Percentiles rank a stretch among this genome's conserved stretches.
These are phyloP conservation scores for Vanessa atalanta DNA, from an alignment of 1,140 invertebrate species.

Conservation along the genomic window DNA sequence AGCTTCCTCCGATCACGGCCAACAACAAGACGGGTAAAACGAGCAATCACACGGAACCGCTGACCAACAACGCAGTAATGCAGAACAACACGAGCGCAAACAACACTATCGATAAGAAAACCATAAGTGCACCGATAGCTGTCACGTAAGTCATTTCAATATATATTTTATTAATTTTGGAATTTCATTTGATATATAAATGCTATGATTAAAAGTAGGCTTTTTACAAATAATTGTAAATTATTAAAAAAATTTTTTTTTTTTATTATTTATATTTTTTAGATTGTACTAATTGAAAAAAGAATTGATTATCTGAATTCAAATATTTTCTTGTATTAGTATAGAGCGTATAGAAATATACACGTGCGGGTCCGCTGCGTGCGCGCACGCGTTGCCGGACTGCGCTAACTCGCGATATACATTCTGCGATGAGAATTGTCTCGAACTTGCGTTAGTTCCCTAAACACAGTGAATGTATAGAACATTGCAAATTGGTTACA, in stretches of 20 bases:
- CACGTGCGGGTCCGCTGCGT: conserved; percentile 43
- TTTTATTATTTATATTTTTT: no score
- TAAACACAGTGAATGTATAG: no score
- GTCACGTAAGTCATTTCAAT: conserved; percentile 65
- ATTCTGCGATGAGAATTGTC: conserved; percentile 48
- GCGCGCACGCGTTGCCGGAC: conserved; percentile 10
- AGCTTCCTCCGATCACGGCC: conserved; percentile 78
- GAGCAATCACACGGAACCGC: conserved; percentile 55
- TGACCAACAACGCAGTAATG: conserved; percentile 40
- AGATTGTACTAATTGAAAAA: no score
- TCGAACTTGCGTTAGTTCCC: conserved; percentile 41
- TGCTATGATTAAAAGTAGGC: no score
- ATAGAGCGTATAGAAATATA: conserved; percentile 68
- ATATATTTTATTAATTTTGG: background rate
- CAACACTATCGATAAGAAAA: conserved; percentile 75
- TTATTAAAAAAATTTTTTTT: no score
- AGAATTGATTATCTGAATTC: no score
- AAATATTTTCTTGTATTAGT: conserved; percentile 35
- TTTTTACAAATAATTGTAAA: no score
- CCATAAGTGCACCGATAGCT: conserved; percentile 71
- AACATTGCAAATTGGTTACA: no score
- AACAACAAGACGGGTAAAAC: conserved; percentile 73
- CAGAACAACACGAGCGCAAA: conserved; percentile 76
- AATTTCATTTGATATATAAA: no score
- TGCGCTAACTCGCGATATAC: conserved; percentile 41